Base-by-base conservation (phyloP, 2,888 invertebrate genomes). In the Tachina grossa region DNA sequence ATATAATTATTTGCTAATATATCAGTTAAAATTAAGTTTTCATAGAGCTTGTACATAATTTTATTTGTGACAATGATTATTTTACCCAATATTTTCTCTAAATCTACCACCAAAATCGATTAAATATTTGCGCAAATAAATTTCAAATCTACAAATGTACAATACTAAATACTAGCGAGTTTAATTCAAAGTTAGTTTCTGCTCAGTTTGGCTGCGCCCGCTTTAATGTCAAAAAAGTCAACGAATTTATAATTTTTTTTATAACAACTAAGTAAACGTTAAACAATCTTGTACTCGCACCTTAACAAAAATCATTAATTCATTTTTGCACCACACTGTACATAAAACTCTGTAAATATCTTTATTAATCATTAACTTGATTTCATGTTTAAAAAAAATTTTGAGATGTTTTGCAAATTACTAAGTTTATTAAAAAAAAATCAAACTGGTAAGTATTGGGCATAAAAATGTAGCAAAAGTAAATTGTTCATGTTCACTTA, bases 281-380 rank as follows among this genome's bases (percentile, higher is more conserved):
- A 49, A 31, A 45, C 55, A 57, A 39, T n/a, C 39, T 16, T 31
- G 9, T 16, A 41, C 8, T 13, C 10, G 41, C 79, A 72, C 57
- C 6, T 39, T 41, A 41, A n/a, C 55, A 49, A 14, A 51, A 65
- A n/a, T 53, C 76, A 69, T 71, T 2, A 10, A 63, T n/a, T 57
- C 79, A 79, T 72, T 76, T 71, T 63, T 55, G 72, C 79, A 83
- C 83, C 76, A 74, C 85, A 83, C 79, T 83, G 83, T 85, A 85
- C 76, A 85, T 80, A 68, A 55, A 59, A 65, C 79, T 79, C 69
- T 79, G 51, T 77, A 65, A 65, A 78, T 66, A 78, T 31, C 1
- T 53, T 45, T 43, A 5, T 39, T 55, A 47, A 31, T 55, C 81
- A 75, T 59, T 41, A n/a, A 16, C 4, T 9, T 14, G 16, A 81